Base-by-base conservation (phyloP, 2,113 vertebrate genomes). In the Cyrtonyx montezumae region DNA sequence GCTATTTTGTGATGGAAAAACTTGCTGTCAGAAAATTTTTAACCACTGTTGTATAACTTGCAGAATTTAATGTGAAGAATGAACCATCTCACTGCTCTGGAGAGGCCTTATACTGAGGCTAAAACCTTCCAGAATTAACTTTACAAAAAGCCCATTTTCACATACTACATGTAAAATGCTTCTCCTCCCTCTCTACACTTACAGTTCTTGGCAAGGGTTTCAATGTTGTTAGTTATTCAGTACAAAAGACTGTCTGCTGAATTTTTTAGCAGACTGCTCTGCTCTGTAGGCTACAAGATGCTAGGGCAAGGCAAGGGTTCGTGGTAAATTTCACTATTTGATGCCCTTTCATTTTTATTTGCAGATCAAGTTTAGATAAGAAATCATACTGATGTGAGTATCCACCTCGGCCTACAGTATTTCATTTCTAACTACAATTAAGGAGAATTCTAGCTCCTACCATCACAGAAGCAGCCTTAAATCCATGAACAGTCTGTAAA, bases 1-100 rank as follows among this genome's bases (percentile, higher is more conserved):
- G 82, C 79, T 83, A 48, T 87, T 95, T 95, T 80, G 79, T 81
- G 84, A 91, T 80, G 76, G 89, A 53, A 91, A 94, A 95, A 75
- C 71, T 90, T 61, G 81, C 80, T 74, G 87, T 59, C 0, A 12
- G 81, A 83, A 94, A 80, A 43, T 61, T 91, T 94, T 62, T 7
- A 4, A 45, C 93, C 68, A 51, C 43, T 40, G 61, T 59, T 58
- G 82, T 77, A 53, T 77, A 87, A 90, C 89, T 42, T 75, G 53
- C 40, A 28, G 84, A 90, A 75, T 88, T 82, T 87, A 88, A 84
- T 5, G 17, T 30, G 68, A 83, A 91, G 73, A 90, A 90, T 93
- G 94, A 96, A 73, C 81, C 87, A 92, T 80, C 58, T 91, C 43
- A 9, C 71, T 61, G 30, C 68, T 87, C 87, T 70, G 95, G 32